Percentiles rank a stretch among this genome's conserved stretches.
These are phyloP conservation scores for Zoanthus sansibaricus DNA, from an alignment of 92 coral and sea anemone species.

Conservation along the genomic window DNA sequence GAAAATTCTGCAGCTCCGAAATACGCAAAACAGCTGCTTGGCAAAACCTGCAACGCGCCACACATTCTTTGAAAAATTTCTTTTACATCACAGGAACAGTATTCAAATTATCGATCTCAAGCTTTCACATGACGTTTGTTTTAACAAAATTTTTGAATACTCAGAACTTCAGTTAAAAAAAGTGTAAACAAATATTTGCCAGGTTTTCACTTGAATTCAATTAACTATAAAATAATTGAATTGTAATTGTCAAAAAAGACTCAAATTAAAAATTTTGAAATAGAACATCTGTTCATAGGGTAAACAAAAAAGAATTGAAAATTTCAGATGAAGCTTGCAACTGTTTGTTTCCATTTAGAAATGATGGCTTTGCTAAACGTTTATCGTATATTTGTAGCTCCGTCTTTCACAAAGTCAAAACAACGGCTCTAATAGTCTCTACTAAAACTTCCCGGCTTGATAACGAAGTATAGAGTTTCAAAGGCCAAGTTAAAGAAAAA, in stretches of 20 bases:
- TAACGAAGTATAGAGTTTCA: background rate
- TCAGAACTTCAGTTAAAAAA: no score
- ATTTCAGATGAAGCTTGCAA: background rate
- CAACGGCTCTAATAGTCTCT: background rate
- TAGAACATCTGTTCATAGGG: background rate
- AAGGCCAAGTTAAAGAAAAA: slow-evolving; percentile 7
- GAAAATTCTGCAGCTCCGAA: no score
- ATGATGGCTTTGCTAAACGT: background rate
- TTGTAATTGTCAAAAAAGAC: background rate
- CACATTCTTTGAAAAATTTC: no score
- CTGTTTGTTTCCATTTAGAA: background rate
- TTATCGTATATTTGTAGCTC: background rate
- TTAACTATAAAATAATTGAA: background rate
- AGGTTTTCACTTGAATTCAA: no score
- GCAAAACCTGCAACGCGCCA: no score
- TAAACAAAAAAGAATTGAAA: background rate
- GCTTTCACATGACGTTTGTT: no score
- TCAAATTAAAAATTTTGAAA: background rate
- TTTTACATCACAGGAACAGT: no score
- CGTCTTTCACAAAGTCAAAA: background rate
- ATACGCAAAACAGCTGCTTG: no score
- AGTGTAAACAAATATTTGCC: no score
- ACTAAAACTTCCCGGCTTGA: background rate
- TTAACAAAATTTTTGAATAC: no score
- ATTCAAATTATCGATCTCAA: no score